Percentiles rank a stretch among this genome's conserved stretches.
phyloP scores from a whole-genome alignment of 2,113 vertebrate species.

The Mobula birostris region DNA sequence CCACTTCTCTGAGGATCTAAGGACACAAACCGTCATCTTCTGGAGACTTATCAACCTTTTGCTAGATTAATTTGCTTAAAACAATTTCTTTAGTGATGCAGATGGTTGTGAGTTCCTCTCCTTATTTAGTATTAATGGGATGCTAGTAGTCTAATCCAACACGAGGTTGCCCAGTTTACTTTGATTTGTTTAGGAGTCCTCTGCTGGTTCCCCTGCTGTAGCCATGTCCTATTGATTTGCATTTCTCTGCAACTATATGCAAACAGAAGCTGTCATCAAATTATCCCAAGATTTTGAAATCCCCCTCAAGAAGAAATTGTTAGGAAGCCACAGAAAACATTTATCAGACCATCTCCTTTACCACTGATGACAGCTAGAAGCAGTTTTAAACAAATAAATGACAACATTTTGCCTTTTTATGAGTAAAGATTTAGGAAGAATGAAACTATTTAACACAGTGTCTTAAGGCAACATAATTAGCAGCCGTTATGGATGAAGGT shows the following conservation, averaged over 20 bases:
- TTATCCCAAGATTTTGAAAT: background rate
- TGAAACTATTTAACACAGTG: background rate
- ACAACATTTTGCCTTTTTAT: background rate
- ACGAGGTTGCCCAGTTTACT: no score
- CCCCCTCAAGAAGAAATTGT: no score
- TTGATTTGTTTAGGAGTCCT: background rate
- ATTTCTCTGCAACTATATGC: background rate
- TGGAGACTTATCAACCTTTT: no score
- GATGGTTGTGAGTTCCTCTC: no score
- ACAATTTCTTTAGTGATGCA: no score
- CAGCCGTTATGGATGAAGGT: background rate
- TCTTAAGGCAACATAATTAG: conserved; percentile 21
- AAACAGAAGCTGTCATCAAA: background rate
- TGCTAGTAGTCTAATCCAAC: no score
- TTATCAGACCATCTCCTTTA: background rate
- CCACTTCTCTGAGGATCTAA: no score
- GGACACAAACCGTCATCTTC: no score
- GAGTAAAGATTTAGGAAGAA: background rate
- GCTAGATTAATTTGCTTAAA: no score
- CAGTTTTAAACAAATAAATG: background rate
- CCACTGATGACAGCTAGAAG: background rate
- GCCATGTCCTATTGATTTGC: background rate
- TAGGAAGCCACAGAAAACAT: background rate
- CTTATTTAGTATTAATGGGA: no score
- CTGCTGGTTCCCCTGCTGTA: background rate